Conservation (phyloP, 2,113 vertebrate species). For the Leucosticte australis region DNA sequence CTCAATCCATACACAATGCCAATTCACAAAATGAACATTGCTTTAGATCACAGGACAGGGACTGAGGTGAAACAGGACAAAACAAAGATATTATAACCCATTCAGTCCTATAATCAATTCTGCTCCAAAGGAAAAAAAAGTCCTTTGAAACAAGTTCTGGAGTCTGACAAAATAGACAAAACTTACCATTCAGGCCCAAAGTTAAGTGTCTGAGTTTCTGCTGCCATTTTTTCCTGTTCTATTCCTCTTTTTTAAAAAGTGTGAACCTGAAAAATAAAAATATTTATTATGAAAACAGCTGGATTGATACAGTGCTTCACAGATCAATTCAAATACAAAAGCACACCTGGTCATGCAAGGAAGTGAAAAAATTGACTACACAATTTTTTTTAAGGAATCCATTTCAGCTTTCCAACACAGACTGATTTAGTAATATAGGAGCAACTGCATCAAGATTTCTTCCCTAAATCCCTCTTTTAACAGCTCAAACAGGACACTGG, state of each 20-base stretch:
- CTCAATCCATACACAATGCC: background rate
- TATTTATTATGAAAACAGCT: background rate
- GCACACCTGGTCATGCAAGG: background rate
- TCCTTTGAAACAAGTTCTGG: background rate
- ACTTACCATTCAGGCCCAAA: conserved; percentile 99
- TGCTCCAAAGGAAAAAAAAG: background rate
- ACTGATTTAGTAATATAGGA: background rate
- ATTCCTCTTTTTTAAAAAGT: conserved; percentile 70
- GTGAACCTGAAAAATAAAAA: conserved; percentile 76
- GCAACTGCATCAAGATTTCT: background rate
- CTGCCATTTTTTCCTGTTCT: conserved; percentile 84
- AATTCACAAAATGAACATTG: background rate
- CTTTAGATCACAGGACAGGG: background rate
- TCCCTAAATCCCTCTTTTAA: background rate
- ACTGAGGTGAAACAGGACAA: background rate
- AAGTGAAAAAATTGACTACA: background rate
- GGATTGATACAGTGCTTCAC: background rate
- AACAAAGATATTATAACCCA: background rate
- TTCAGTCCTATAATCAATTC: background rate
- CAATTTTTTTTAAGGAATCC: background rate
- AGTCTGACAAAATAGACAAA: background rate
- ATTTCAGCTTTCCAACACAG: background rate
- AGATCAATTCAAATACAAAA: background rate
- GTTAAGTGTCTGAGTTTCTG: conserved; percentile 99
- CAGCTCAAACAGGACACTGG: background rate